Conservation (phyloP, 2,888 invertebrate genomes). For the Noctua janthina region DNA sequence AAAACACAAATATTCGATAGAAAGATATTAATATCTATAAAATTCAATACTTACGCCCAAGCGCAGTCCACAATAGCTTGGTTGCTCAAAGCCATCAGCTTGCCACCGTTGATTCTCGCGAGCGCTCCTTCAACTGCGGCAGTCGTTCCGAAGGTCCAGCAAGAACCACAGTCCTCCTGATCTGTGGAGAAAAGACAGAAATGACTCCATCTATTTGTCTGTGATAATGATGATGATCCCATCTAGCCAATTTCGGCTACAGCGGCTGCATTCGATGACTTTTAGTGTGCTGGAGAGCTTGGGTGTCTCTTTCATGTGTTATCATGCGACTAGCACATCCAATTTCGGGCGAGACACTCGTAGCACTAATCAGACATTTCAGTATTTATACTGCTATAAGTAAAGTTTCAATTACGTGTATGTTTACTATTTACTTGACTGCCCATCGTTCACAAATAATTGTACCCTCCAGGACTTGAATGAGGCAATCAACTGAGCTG, state of each 20-base stretch:
- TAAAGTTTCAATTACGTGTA: not conserved
- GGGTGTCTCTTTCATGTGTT: not conserved
- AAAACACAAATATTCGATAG: not conserved
- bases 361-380: not conserved
- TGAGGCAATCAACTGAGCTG: too few species aligned
- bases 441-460: too few species aligned
- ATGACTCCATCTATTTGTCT: not conserved
- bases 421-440: not conserved
- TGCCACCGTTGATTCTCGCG: slow-evolving; percentile 79
- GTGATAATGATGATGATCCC: not conserved
- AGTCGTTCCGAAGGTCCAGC: slow-evolving; percentile 82
- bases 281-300: not conserved
- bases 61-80: slow-evolving; percentile 84
- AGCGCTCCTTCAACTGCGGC: slow-evolving; percentile 82
- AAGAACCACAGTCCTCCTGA: slow-evolving; percentile 80
- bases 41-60: slow-evolving; percentile 76
- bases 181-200: slow-evolving; percentile 66
- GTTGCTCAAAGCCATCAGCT: slow-evolving; percentile 78
- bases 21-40: not conserved
- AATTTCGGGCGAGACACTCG: not conserved
- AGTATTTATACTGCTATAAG: not conserved
- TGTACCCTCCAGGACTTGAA: too few species aligned
- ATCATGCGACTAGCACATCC: not conserved
- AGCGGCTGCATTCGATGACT: not conserved
- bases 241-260: not conserved